Conservation (phyloP, 2,797 vertebrate genomes). For the Thaleichthys pacificus region DNA sequence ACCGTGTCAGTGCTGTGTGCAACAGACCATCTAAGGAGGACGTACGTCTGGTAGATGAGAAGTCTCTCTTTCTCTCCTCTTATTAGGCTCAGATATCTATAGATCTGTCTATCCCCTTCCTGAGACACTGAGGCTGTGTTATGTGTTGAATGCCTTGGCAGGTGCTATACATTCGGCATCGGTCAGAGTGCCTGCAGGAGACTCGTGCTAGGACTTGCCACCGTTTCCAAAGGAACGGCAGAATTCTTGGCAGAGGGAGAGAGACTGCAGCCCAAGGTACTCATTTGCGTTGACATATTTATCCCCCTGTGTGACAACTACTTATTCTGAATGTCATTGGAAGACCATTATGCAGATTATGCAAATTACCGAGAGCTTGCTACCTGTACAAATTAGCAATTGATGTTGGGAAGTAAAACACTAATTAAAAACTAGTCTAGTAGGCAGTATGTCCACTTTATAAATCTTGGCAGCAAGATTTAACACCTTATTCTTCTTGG, state of each 20-base stretch:
- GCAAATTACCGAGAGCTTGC: constrained; percentile 37
- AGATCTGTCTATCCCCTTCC: constrained; percentile 4
- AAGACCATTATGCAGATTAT: constrained; percentile 49
- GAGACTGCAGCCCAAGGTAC: constrained; percentile 91
- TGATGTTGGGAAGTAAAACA: constrained; percentile 40
- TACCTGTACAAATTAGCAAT: constrained; percentile 52
- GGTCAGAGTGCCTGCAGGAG: constrained; percentile 85
- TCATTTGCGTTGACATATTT: constrained; percentile 50
- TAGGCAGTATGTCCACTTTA: neutral
- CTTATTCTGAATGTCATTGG: constrained; percentile 48
- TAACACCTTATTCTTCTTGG: neutral
- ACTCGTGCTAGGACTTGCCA: constrained; percentile 83
- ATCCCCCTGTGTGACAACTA: constrained; percentile 41
- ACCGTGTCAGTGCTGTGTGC: neutral
- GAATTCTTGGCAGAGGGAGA: constrained; percentile 89
- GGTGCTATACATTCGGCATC: constrained; percentile 91
- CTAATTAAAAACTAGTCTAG: constrained; percentile 15
- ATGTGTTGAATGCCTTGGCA: constrained; percentile 53
- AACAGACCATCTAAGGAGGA: neutral
- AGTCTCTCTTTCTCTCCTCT: constrained; percentile 22
- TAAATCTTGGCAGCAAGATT: neutral
- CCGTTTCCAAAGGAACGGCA: constrained; percentile 84
- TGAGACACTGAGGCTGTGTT: constrained; percentile 15
- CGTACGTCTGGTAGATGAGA: constrained; percentile 4
- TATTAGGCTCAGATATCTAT: constrained; percentile 4